Evolutionary conservation across 2,113 vertebrate genomes (phyloP), one percentile per base, ranked within the genome.

Genomic region (Lichenostomus cassidix): DNA sequence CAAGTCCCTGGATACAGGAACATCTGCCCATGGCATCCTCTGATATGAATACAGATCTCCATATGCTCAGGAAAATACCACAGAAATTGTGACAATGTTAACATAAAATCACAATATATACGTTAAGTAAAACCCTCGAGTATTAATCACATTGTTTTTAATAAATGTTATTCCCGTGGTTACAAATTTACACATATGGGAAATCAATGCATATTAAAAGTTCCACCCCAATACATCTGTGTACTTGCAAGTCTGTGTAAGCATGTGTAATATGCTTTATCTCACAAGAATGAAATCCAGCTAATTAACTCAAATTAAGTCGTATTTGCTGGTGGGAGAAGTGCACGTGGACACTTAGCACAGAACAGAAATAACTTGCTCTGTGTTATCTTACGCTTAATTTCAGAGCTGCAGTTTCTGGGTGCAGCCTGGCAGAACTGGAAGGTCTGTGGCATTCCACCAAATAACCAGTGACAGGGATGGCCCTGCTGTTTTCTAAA

Each of bases 101-200:
- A 50, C 0, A 0, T 29, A 33, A 82, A 71, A 15, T 5, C 55
- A 49, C 15, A 27, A 28, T 15, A 8, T 2, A 18, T 14, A 31
- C 10, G 15, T 37, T 59, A 28, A 83, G 27, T 6, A 37, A 56
- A 41, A 22, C 85, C 67, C 39, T 3, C 18, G 29, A 63, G 15
- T 9, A 8, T 52, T 78, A 39, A 70, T 55, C 7, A 15, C 22
- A 6, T 24, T 46, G 37, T 47, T 59, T 79, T 7, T 10, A 71
- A 46, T 58, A 28, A 79, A 33, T 27, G 18, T 42, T 69, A 55
- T 64, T 77, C 49, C 52, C 2, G 5, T 59, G 24, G 49, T 77
- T 79, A 80, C 37, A 58, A 31, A 41, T 69, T 69, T 71, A 85
- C 79, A 49, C 28, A 3, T 7, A n/a, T 15, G 28, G 37, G 41